Base-by-base conservation (phyloP, 2,113 vertebrate species). In the Spea multiplicata region DNA sequence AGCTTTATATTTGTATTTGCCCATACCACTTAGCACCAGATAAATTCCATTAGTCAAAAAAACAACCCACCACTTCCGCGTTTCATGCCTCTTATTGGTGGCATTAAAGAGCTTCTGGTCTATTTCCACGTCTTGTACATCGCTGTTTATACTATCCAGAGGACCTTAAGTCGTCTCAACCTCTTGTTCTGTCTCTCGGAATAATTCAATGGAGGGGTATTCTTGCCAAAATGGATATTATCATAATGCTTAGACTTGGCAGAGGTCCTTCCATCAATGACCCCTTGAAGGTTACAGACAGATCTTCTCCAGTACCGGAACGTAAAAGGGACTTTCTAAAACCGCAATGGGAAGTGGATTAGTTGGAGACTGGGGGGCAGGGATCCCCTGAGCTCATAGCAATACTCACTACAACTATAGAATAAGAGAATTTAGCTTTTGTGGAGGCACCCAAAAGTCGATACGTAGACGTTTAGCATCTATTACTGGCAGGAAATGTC, bases 141-240 rank as follows among this genome's bases (percentile, higher is more conserved):
- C 50, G 52, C 74, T 12, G 47, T 46, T 55, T 55, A 76, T 44
- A 30, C 13, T 50, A 52, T 48, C 75, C 75, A 48, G 6, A 70
- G 67, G 67, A 70, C 53, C 57, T 50, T 30, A 45, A 49, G 10
- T 70, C 47, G n/a, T 6, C 49, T 68, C 53, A 75, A 66, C 50
- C 13, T 30, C 62, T 70, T 77, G 66, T 71, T 8, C 47, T 52
- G 16, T 71, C 67, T 46, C 67, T 71, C 12, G 10, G 30, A 68
- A 78, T 78, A 48, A 78, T 71, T 71, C 47, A 78, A 46, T 44
- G 49, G 68, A 69, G 16, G 57, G 46, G 47, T 9, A 62, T 16
- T 44, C 47, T 71, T 78, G 76, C 76, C 76, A 78, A 78, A 78
- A 71, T 71, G 67, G 76, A 78, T 78, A 71, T 78, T 78, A 78